Evolutionary conservation across 1,140 invertebrate species (phyloP), one percentile per base, ranked within the genome.

Genomic region (honey bee (Apis mellifera)): DNA sequence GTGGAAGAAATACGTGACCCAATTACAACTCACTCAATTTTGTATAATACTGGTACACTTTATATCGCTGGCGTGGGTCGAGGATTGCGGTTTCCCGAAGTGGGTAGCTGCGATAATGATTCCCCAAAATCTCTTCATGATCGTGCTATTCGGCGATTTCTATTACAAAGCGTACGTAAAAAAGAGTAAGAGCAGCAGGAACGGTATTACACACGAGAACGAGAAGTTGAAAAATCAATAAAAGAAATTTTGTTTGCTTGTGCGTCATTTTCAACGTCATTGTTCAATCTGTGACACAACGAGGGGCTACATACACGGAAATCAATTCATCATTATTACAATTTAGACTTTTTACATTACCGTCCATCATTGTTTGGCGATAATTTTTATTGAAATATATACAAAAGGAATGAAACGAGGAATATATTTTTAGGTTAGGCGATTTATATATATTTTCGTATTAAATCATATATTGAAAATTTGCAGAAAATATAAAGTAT

Each of bases 71-170:
- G 88, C 97, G 3, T 96, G 96, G 88, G 94, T 94, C 13, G 94
- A 96, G 48, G 95, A 97, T 62, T 98, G 98, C 91, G 95, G 94
- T 9, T 98, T 96, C 91, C 97, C 97, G 15, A 94, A 94, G 66
- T 95, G 95, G 89, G 87, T 94, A 1, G 93, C 95, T 0, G 94
- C 94, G 2, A 82, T 96, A 48, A 95, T 97, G 65, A 92, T 97
- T n/a, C 96, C 95, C 21, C 96, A 97, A 89, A 96, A 96, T 88
- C 55, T 96, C 5, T 96, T 97, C 84, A 97, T 99, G 95, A 95
- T 98, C 2, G 92, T 97, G 74, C 94, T 99, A 8, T 99, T 99
- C 90, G 94, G 95, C 3, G 96, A 98, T 77, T 99, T 99, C 94
- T 99, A 99, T 90, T 95, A 96, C 76, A 96, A 97, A 90, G 94